phyloP scores from a whole-genome alignment of 2,888 invertebrate genomes.

The Xanthia togata region DNA sequence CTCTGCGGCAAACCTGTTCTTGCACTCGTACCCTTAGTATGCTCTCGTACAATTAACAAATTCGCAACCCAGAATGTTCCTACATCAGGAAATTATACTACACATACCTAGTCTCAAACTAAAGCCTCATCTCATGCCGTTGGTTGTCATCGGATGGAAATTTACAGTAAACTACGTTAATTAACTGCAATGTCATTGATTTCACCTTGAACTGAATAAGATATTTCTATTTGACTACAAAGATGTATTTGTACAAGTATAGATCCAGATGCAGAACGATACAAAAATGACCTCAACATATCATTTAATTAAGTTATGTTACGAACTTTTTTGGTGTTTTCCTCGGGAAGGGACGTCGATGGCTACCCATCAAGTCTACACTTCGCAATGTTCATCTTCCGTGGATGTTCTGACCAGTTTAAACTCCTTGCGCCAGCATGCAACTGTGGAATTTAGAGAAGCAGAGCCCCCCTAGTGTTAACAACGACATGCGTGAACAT shows the following conservation, averaged over 20 bases:
- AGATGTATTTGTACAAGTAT: slow-evolving; percentile 35
- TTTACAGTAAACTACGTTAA: slow-evolving; percentile 42
- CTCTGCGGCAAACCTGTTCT: slow-evolving; percentile 85
- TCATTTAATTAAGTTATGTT: too few relatives aligned
- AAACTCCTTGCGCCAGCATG: neutral
- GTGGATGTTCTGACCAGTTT: neutral
- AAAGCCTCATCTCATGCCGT: slow-evolving; percentile 17
- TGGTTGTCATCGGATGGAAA: slow-evolving; percentile 50
- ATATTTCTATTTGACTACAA: slow-evolving; percentile 49
- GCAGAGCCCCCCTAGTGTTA: neutral
- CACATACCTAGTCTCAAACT: slow-evolving; percentile 11
- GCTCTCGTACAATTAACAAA: slow-evolving; percentile 77
- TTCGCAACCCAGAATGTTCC: slow-evolving; percentile 70
- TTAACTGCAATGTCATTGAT: slow-evolving; percentile 52
- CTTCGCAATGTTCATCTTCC: neutral
- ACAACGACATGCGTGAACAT: neutral
- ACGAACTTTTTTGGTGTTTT: neutral
- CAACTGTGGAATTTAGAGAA: neutral
- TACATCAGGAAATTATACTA: slow-evolving; percentile 29
- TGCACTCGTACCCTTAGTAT: slow-evolving; percentile 81
- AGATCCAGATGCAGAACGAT: slow-evolving; percentile 27
- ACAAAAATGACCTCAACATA: slow-evolving; percentile 30
- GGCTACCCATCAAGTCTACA: too few relatives aligned
- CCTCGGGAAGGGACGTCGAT: neutral
- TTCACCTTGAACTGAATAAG: slow-evolving; percentile 64